phyloP scores from a whole-genome alignment of 2,888 invertebrate species.

The Eupithecia abbreviata region DNA sequence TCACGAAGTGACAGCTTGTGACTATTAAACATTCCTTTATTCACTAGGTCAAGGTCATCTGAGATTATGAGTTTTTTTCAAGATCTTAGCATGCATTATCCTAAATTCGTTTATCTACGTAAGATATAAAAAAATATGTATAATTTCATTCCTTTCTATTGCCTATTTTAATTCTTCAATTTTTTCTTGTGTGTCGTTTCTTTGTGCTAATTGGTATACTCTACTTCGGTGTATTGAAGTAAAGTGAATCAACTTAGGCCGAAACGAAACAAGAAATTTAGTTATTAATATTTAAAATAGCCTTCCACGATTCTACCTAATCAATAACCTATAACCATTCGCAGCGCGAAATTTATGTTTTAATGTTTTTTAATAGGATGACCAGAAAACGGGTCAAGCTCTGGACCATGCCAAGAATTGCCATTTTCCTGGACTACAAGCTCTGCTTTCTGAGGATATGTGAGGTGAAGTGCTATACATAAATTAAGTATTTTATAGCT shows the following conservation, averaged over 20 bases:
- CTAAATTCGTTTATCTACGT: background rate
- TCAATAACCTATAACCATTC: background rate
- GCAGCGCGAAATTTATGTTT: background rate
- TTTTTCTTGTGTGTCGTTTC: too few relatives aligned
- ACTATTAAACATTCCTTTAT: background rate
- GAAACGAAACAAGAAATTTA: too few relatives aligned
- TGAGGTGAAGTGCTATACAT: background rate
- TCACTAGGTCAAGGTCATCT: constrained; percentile 5
- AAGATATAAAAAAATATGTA: background rate
- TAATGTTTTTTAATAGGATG: background rate
- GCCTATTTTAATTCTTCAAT: too few relatives aligned
- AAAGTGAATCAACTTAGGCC: too few relatives aligned
- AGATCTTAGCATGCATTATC: background rate
- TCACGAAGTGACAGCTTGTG: background rate
- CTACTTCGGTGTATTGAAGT: too few relatives aligned
- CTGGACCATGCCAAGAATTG: background rate
- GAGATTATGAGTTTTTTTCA: background rate
- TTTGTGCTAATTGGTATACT: too few relatives aligned
- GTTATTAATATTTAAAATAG: too few relatives aligned
- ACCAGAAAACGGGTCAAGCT: background rate
- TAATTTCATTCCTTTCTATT: background rate
- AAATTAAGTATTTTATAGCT: background rate
- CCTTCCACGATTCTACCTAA: background rate
- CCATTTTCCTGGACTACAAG: too few relatives aligned
- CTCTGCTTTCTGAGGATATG: too few relatives aligned